phyloP scores from a whole-genome alignment of 2,113 vertebrate species.

The Equus quagga region DNA sequence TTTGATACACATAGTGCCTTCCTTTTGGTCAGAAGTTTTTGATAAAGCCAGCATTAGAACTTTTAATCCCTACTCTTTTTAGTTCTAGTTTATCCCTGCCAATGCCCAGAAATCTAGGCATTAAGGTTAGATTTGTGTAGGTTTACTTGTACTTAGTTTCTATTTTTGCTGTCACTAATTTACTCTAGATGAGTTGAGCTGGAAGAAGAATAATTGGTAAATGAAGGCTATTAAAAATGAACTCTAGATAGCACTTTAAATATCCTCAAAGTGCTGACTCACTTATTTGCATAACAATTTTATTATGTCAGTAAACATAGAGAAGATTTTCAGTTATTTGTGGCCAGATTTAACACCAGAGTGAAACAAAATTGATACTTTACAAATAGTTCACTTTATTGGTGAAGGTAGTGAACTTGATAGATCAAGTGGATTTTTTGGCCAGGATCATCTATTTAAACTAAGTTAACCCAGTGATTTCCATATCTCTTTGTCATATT shows the following conservation, averaged over 20 bases:
- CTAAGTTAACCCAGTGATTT: neutral
- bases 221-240: constrained; percentile 6
- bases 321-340: neutral
- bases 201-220: neutral
- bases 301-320: neutral
- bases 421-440: neutral
- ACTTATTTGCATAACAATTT: neutral
- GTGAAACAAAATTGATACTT: neutral
- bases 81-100: constrained; percentile 11
- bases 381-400: neutral
- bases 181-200: neutral
- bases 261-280: neutral
- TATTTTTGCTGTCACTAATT: neutral
- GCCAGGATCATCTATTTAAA: neutral
- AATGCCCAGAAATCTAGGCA: neutral
- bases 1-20: neutral
- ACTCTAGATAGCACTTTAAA: neutral
- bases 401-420: neutral
- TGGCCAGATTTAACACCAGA: neutral
- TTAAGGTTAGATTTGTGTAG: neutral
- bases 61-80: neutral
- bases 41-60: neutral
- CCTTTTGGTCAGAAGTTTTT: neutral
- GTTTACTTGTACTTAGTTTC: neutral
- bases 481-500: neutral